A percentile compares a stretch with the other conserved stretches of the same genome.
These are phyloP conservation scores for Melanaphis sacchari DNA, from an alignment of 1,140 invertebrate species.

Conservation along the genomic window DNA sequence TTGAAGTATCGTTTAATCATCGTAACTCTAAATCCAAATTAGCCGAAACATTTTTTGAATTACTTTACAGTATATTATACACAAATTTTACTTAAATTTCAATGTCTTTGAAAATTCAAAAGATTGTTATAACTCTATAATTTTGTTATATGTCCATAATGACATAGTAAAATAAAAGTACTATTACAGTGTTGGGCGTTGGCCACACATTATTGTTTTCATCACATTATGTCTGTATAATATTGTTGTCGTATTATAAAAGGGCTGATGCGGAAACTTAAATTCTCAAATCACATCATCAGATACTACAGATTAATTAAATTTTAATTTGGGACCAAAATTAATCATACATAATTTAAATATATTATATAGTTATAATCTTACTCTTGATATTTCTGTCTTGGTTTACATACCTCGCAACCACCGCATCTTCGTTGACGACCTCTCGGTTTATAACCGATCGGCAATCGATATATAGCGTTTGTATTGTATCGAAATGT, in stretches of 20 bases:
- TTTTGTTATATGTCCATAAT: not conserved
- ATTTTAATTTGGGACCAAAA: not conserved
- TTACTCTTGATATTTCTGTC: not conserved
- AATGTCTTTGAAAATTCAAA: not conserved
- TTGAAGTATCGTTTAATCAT: not conserved
- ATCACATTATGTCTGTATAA: too few relatives aligned
- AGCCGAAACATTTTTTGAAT: not conserved
- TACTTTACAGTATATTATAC: not conserved
- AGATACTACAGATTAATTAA: not conserved
- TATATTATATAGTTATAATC: not conserved
- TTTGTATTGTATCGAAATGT: not conserved
- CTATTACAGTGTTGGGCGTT: too few relatives aligned
- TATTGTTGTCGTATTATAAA: too few relatives aligned
- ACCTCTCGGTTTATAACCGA: not conserved
- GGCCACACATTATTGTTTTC: too few relatives aligned
- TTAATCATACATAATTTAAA: not conserved
- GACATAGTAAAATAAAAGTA: too few relatives aligned
- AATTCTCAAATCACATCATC: not conserved
- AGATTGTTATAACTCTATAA: not conserved
- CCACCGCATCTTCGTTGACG: not conserved
- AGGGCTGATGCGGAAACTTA: not conserved
- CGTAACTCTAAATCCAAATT: not conserved
- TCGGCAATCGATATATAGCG: not conserved
- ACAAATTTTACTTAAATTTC: not conserved
- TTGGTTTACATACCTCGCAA: not conserved